These are phyloP conservation scores for Drosophila macrospina DNA, from an alignment of 2,888 invertebrate genomes.

Conservation along the genomic window DNA sequence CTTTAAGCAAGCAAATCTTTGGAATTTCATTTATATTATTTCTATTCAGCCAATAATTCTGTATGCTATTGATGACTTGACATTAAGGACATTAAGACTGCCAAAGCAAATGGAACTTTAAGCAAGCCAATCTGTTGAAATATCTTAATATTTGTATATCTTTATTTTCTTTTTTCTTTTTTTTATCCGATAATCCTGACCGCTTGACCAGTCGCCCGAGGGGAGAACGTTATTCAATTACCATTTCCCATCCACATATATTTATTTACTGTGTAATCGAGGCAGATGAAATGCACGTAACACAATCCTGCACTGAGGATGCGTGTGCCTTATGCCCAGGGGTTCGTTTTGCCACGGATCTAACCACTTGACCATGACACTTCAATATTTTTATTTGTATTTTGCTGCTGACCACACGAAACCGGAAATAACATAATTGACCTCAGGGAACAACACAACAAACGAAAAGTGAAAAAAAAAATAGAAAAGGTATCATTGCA, in stretches of 20 bases:
- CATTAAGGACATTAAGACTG: neutral
- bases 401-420: constrained; percentile 55
- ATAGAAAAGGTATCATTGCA: constrained; percentile 73
- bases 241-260: constrained; percentile 38
- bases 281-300: constrained; percentile 27
- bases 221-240: constrained; percentile 65
- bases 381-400: constrained; percentile 33
- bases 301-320: constrained; percentile 43
- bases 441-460: constrained; percentile 62
- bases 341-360: constrained; percentile 59
- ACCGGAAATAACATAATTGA: constrained; percentile 80
- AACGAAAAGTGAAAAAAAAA: constrained; percentile 4
- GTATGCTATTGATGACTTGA: constrained; percentile 6
- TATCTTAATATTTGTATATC: neutral
- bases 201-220: constrained; percentile 15
- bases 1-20: constrained; percentile 38
- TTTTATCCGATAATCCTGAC: neutral
- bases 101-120: too few relatives aligned
- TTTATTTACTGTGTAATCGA: constrained; percentile 44
- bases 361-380: constrained; percentile 70
- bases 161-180: neutral
- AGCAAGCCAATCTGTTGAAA: too few relatives aligned
- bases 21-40: constrained; percentile 5
- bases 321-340: constrained; percentile 42
- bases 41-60: constrained; percentile 14